Evolutionary conservation across 2,888 invertebrate species (phyloP).

Genomic region (Tetrapedia diversipes): DNA sequence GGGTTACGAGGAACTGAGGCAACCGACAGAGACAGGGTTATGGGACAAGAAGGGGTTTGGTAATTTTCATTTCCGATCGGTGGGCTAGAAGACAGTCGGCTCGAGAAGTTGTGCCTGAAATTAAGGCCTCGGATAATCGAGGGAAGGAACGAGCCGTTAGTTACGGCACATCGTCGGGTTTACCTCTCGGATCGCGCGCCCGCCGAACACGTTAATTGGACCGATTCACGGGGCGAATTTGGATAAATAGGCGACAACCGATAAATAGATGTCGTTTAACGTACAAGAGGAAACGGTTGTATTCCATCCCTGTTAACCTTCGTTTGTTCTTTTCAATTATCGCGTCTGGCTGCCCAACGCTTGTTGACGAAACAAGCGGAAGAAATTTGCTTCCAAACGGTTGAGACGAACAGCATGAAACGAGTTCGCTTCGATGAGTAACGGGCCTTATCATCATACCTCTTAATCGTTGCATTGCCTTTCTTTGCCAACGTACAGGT

Average conservation of each 20-base stretch:
- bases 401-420: constrained; percentile 75
- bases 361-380: no score
- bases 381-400: no score
- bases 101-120: constrained; percentile 55
- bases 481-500: no score
- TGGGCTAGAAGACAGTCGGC: neutral
- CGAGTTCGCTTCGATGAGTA: constrained; percentile 71
- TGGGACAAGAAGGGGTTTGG: constrained; percentile 20
- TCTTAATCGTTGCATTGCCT: no score
- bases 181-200: constrained; percentile 48
- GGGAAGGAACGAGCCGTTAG: constrained; percentile 58
- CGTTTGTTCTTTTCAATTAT: no score
- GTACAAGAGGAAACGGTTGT: constrained; percentile 23
- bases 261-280: constrained; percentile 64
- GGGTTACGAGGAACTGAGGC: neutral
- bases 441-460: no score
- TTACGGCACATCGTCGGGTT: constrained; percentile 60
- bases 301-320: neutral
- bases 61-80: constrained; percentile 66
- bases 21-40: no score
- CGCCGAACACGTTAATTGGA: constrained; percentile 64
- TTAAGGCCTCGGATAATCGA: constrained; percentile 66
- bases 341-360: no score
- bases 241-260: constrained; percentile 46
- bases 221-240: constrained; percentile 61